Base-by-base conservation (phyloP, 2,888 invertebrate species). In the Entomobrya proxima region DNA sequence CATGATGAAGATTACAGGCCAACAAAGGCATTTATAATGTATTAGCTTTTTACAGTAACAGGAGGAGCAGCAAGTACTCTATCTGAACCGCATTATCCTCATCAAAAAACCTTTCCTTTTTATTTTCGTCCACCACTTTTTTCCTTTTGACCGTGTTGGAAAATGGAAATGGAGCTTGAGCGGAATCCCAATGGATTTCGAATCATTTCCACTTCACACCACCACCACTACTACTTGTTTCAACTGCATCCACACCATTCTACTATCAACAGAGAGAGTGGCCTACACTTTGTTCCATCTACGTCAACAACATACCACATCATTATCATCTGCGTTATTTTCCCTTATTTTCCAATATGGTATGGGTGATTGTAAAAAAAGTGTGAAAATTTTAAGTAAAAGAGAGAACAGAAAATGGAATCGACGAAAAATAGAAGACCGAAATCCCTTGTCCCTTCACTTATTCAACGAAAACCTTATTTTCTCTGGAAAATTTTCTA, bases 171-270 rank as follows among this genome's bases (percentile, higher is more conserved):
- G n/a, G 80, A 55, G 75, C 76, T 79, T 74, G 78, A 78, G 79
- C 72, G 78, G 86, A 86, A 86, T 86, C 86, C 86, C 82, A 85
- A 85, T 85, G 76, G 85, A 75, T 67, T 85, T 85, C 80, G 55
- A 85, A 85, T 85, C 75, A 83, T 86, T 86, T 86, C 83, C 83
- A 86, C 82, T 86, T 86, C 86, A 86, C 86, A 86, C 77, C 50
- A 40, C 35, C 44, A 40, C 0, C 40, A 77, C 30, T 7, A 61
- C 44, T 44, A 77, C 40, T 74, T 74, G 72, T 74, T 74, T 74
- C 72, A 50, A 27, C n/a, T 69, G 27, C 44, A 27, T 6, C 4
- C 24, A 27, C 35, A 69, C 40, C 64, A 30, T 11, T 13, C 58
- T 4, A 58, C 50, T 32, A 61, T 32, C 32, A 32, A 64, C 35